These are phyloP conservation scores for Apamea monoglypha DNA, from an alignment of 2,888 invertebrate genomes.

Conservation along the genomic window DNA sequence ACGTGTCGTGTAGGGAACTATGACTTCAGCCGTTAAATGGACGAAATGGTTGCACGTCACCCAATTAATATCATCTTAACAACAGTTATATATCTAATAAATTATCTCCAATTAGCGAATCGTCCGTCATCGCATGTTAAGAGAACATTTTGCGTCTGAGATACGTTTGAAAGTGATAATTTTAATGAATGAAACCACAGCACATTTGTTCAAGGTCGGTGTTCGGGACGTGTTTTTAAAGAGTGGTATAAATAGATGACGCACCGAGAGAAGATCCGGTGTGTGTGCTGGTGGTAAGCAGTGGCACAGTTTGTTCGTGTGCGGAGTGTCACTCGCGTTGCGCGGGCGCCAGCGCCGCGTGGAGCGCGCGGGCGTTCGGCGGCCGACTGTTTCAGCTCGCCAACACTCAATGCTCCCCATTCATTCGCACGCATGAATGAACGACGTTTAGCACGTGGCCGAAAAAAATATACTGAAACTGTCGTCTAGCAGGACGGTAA, in stretches of 20 bases:
- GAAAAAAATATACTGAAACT: slow-evolving; percentile 81
- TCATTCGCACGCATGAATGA: slow-evolving; percentile 88
- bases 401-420: slow-evolving; percentile 74
- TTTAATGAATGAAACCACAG: slow-evolving; percentile 79
- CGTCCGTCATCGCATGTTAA: slow-evolving; percentile 70
- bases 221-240: slow-evolving; percentile 71
- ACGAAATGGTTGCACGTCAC: slow-evolving; percentile 75
- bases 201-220: slow-evolving; percentile 80
- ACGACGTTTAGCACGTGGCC: slow-evolving; percentile 82
- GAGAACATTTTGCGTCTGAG: slow-evolving; percentile 66
- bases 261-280: slow-evolving; percentile 82
- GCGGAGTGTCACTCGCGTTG: slow-evolving; percentile 67
- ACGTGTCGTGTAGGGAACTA: slow-evolving; percentile 47
- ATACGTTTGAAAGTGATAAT: slow-evolving; percentile 72
- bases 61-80: slow-evolving; percentile 74
- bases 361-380: slow-evolving; percentile 83
- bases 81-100: slow-evolving; percentile 73
- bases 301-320: slow-evolving; percentile 66
- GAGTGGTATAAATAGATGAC: slow-evolving; percentile 81
- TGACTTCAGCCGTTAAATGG: slow-evolving; percentile 64
- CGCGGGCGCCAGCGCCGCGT: slow-evolving; percentile 80
- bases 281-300: slow-evolving; percentile 68
- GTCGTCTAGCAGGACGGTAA: slow-evolving; percentile 63
- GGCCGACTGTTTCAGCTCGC: slow-evolving; percentile 81
- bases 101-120: slow-evolving; percentile 79